These are phyloP conservation scores for Pachliopta kotzebuea DNA, from an alignment of 2,888 invertebrate species.

Conservation along the genomic window DNA sequence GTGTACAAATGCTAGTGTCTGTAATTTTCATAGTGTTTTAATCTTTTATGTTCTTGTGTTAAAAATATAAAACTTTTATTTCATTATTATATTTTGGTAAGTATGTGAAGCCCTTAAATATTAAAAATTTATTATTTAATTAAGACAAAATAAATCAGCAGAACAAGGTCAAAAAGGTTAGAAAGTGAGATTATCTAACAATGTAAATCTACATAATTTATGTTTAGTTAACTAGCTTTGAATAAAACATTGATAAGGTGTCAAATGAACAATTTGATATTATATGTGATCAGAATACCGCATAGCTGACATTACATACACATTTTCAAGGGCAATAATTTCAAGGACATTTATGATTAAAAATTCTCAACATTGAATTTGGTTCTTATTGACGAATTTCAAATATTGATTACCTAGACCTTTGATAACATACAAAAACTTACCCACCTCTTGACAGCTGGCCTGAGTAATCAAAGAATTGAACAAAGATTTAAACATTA, in stretches of 20 bases:
- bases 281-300: slow-evolving; percentile 34
- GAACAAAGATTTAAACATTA: slow-evolving; percentile 83
- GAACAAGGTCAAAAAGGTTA: slow-evolving; percentile 63
- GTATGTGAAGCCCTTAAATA: slow-evolving; percentile 25
- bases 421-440: slow-evolving; percentile 57
- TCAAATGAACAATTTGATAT: slow-evolving; percentile 8
- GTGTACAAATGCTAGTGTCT: slow-evolving; percentile 42
- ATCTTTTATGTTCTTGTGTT: slow-evolving; percentile 40
- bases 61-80: too few relatives aligned
- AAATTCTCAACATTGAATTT: slow-evolving; percentile 24
- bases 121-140: not conserved
- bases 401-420: slow-evolving; percentile 17
- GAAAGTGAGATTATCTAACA: slow-evolving; percentile 57
- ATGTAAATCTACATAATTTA: slow-evolving; percentile 23
- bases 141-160: slow-evolving; percentile 13
- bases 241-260: not conserved
- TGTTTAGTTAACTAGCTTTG: not conserved
- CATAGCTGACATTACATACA: slow-evolving; percentile 49
- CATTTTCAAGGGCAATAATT: slow-evolving; percentile 66
- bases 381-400: not conserved
- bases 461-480: slow-evolving; percentile 82
- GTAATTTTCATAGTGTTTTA: slow-evolving; percentile 36
- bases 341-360: slow-evolving; percentile 55
- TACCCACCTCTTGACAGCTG: slow-evolving; percentile 89
- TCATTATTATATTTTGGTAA: slow-evolving; percentile 26